Conservation (phyloP, 1,140 invertebrate species). For the Lethocerus indicus region DNA sequence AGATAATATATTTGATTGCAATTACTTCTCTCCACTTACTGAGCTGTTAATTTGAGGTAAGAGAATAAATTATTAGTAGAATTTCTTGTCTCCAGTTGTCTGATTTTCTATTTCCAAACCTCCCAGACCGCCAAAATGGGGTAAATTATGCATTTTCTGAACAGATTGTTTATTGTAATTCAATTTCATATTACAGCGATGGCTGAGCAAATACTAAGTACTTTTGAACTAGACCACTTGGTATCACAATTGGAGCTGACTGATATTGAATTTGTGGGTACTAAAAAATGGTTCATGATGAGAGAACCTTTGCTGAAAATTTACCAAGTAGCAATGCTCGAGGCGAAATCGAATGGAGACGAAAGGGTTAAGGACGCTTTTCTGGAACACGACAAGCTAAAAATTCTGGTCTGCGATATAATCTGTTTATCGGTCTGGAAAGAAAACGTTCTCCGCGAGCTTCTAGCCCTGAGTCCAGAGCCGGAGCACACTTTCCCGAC, state of each 20-base stretch:
- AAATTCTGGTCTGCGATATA: constrained; percentile 48
- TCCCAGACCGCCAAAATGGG: no score
- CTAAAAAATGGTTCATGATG: not conserved
- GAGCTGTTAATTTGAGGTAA: no score
- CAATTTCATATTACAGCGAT: constrained; percentile 20
- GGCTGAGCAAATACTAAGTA: not conserved
- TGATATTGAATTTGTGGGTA: constrained; percentile 1
- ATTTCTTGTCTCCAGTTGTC: no score
- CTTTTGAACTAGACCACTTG: constrained; percentile 3
- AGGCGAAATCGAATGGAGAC: not conserved
- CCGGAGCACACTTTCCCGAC: constrained; percentile 49
- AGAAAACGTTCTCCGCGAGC: constrained; percentile 46
- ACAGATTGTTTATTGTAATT: no score
- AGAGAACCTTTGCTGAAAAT: constrained; percentile 1
- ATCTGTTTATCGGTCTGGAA: constrained; percentile 63
- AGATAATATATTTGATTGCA: no score
- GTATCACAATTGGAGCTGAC: not conserved
- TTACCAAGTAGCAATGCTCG: constrained; percentile 2
- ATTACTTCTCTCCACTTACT: no score
- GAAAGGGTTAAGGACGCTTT: constrained; percentile 32
- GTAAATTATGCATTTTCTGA: no score
- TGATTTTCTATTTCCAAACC: no score
- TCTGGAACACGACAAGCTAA: not conserved
- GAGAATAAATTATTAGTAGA: no score
- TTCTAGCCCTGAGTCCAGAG: constrained; percentile 43